Conservation (phyloP, 2,113 vertebrate genomes). For the Callipepla squamata region DNA sequence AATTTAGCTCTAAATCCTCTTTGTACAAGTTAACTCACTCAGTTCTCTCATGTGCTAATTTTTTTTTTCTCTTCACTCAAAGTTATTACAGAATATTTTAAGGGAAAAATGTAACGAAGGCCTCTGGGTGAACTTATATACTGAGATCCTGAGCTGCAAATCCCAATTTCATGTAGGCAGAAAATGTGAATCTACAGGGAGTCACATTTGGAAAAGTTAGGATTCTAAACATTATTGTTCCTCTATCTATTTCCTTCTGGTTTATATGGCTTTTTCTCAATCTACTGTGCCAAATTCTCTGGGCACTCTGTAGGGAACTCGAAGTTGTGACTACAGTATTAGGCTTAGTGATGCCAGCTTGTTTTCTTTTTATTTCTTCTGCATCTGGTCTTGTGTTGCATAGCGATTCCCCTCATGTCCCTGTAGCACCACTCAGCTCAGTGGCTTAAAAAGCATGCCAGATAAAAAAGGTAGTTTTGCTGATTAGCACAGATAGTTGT, state of each 20-base stretch:
- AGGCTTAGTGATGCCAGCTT: neutral
- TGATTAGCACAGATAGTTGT: neutral
- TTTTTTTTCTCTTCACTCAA: neutral
- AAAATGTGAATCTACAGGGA: neutral
- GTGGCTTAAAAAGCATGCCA: neutral
- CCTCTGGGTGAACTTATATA: neutral
- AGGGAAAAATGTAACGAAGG: neutral
- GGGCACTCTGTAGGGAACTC: neutral
- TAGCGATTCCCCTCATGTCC: neutral
- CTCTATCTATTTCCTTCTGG: neutral
- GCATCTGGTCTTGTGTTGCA: neutral
- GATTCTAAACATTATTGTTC: neutral
- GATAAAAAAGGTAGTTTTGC: neutral
- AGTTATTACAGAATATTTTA: neutral
- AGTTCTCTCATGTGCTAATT: neutral
- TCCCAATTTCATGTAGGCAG: neutral
- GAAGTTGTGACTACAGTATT: neutral
- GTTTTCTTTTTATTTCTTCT: neutral
- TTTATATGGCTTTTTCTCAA: neutral
- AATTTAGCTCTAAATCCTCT: neutral
- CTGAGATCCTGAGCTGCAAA: neutral
- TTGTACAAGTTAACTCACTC: neutral
- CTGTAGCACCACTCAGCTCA: neutral
- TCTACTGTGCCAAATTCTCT: neutral
- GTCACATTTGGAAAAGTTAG: neutral